Conservation (phyloP, 35 echinoderm and acorn worm species). For the Stichopus chloronotus region DNA sequence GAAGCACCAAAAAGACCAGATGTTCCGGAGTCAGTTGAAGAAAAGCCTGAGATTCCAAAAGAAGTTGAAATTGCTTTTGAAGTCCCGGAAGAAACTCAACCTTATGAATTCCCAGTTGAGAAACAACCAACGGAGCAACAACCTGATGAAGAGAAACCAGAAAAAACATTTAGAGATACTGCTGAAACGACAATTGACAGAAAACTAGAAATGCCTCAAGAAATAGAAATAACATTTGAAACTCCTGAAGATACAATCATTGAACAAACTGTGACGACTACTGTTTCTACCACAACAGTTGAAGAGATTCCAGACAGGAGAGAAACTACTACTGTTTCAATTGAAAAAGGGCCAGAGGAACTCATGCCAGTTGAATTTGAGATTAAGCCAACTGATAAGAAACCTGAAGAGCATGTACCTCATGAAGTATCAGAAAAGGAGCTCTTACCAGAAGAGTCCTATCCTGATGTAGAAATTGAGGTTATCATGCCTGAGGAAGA, state of each 20-base stretch:
- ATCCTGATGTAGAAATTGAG: conserved; percentile 51
- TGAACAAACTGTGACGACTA: conserved; percentile 8
- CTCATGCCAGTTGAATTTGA: conserved; percentile 28
- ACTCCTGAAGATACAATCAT: neutral
- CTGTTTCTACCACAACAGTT: neutral
- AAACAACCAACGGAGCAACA: conserved; percentile 4
- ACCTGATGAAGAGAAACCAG: conserved; percentile 47
- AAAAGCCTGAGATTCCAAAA: neutral
- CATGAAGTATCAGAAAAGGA: conserved; percentile 49
- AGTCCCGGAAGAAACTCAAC: neutral
- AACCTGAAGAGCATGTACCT: conserved; percentile 21
- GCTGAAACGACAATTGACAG: neutral
- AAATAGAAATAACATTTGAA: conserved; percentile 46
- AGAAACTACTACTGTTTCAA: conserved; percentile 32
- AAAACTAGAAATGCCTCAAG: neutral
- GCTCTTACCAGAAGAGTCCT: neutral
- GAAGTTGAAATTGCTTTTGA: conserved; percentile 41
- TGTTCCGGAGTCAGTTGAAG: conserved; percentile 23
- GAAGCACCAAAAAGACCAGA: too few species aligned
- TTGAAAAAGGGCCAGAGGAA: conserved; percentile 51
- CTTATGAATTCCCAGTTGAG: conserved; percentile 54
- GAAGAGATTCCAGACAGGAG: conserved; percentile 25
- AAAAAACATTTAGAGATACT: conserved; percentile 1
- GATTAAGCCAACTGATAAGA: neutral
- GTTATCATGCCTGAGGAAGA: conserved; percentile 47